A percentile compares a stretch with the other conserved stretches of the same genome.
Conservation (phyloP, 2,797 vertebrate species). For the Semotilus atromaculatus region DNA sequence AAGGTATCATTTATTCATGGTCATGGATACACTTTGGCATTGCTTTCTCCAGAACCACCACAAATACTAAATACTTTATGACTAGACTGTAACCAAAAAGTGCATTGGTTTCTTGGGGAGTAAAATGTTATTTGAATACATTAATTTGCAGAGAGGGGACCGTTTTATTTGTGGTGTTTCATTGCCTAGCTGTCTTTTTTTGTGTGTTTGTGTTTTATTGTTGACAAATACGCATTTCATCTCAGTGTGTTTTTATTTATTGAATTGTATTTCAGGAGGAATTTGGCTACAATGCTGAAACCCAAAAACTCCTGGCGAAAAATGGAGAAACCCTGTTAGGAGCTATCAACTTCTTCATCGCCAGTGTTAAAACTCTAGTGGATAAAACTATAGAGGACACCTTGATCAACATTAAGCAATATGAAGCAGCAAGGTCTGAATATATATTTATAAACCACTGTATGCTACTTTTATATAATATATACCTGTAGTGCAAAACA, state of each 20-base stretch:
- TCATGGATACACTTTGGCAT: not conserved
- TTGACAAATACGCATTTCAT: not conserved
- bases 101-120: not conserved
- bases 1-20: constrained; percentile 17
- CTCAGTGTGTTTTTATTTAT: not conserved
- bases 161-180: not conserved
- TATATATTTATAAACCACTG: not conserved
- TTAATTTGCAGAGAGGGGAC: too few relatives aligned
- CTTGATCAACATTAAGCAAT: constrained; percentile 95
- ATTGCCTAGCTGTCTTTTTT: not conserved
- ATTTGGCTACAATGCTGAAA: constrained; percentile 98
- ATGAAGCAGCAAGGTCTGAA: constrained; percentile 91
- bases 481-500: not conserved
- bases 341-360: constrained; percentile 96
- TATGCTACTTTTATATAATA: not conserved
- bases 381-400: constrained; percentile 99
- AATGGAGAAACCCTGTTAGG: constrained; percentile 96
- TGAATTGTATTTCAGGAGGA: constrained; percentile 86
- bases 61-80: constrained; percentile 15
- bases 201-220: not conserved
- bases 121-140: not conserved
- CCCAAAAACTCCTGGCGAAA: constrained; percentile 96
- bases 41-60: constrained; percentile 5
- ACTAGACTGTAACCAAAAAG: not conserved
- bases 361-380: constrained; percentile 93